Evolutionary conservation across 2,797 vertebrate genomes (phyloP).

Genomic region (Catostomus latipinnis): DNA sequence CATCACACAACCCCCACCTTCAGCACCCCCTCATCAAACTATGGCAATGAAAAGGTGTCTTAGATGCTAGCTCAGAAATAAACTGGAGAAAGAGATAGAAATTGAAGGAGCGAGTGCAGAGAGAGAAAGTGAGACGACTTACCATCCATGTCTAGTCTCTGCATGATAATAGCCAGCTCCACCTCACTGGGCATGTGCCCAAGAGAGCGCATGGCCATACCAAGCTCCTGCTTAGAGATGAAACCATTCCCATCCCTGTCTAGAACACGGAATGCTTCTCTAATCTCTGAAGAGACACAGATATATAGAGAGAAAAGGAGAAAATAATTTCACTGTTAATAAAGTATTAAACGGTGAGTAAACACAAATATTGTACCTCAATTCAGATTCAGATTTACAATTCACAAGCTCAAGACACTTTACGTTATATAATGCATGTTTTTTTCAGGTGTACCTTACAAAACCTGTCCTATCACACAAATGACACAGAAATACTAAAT

Average conservation of each 20-base stretch:
- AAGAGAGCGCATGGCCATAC: slow-evolving; percentile 89
- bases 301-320: not conserved
- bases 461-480: slow-evolving; percentile 41
- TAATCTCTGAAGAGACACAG: slow-evolving; percentile 81
- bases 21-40: too few species aligned
- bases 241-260: slow-evolving; percentile 89
- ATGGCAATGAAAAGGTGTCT: too few species aligned
- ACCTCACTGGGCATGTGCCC: slow-evolving; percentile 91
- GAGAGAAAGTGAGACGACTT: slow-evolving; percentile 58
- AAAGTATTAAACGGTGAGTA: not conserved
- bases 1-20: too few species aligned
- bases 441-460: slow-evolving; percentile 45
- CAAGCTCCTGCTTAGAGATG: slow-evolving; percentile 90
- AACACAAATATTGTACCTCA: slow-evolving; percentile 9
- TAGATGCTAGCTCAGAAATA: slow-evolving; percentile 3
- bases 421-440: slow-evolving; percentile 18
- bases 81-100: not conserved
- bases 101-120: slow-evolving; percentile 11
- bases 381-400: not conserved
- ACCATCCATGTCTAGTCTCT: slow-evolving; percentile 90
- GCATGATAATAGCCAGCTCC: slow-evolving; percentile 91
- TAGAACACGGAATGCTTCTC: slow-evolving; percentile 90
- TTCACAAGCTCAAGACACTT: not conserved
- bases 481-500: slow-evolving; percentile 61
- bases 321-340: slow-evolving; percentile 1